Percentiles rank a stretch among this genome's conserved stretches.
phyloP scores from a whole-genome alignment of 2,888 invertebrate species.

The Agapostemon virescens region DNA sequence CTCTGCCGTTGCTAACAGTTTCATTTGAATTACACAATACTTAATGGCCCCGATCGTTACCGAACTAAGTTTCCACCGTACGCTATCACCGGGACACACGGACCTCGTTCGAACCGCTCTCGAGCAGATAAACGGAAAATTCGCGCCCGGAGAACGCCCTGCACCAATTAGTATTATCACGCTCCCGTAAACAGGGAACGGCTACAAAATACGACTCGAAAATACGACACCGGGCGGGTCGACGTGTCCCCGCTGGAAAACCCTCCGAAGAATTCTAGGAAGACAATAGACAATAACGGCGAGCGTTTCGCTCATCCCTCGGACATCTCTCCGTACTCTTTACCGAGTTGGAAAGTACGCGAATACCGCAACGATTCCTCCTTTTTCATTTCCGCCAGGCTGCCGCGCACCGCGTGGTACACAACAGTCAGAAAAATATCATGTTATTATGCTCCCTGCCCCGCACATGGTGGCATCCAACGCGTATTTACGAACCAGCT shows the following conservation, averaged over 20 bases:
- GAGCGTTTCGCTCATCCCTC: not conserved
- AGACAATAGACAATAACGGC: constrained; percentile 22
- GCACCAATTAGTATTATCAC: constrained; percentile 32
- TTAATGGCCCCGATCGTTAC: constrained; percentile 9
- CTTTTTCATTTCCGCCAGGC: constrained; percentile 32
- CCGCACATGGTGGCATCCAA: not conserved
- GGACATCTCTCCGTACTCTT: not conserved
- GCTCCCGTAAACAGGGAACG: constrained; percentile 3
- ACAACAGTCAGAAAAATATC: constrained; percentile 32
- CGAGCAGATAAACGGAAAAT: constrained; percentile 35
- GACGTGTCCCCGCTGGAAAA: not conserved
- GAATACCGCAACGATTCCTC: constrained; percentile 8
- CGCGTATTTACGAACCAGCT: not conserved
- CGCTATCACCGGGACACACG: constrained; percentile 10
- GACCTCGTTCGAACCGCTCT: not conserved
- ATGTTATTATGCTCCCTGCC: constrained; percentile 16
- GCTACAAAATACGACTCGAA: constrained; percentile 5
- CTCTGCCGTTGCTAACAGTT: not conserved
- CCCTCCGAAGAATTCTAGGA: not conserved
- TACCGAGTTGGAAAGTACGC: not conserved
- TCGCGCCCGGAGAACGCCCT: not conserved
- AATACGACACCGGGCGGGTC: not conserved
- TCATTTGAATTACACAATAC: constrained; percentile 11
- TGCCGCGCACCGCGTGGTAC: not conserved
- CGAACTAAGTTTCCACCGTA: not conserved